Conservation (phyloP, 1,140 invertebrate genomes). For the Euschistus heros region DNA sequence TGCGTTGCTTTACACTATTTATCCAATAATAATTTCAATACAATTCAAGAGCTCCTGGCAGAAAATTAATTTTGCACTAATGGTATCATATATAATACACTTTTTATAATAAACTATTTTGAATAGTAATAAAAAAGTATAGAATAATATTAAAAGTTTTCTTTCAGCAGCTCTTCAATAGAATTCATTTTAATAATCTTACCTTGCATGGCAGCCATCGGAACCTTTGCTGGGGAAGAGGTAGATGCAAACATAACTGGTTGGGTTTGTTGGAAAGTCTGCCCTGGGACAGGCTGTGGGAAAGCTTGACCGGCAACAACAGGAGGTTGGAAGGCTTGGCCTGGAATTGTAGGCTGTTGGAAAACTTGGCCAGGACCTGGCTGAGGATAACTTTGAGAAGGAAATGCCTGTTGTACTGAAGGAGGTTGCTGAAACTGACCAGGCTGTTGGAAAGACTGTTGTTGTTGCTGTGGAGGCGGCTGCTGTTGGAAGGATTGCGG, state of each 20-base stretch:
- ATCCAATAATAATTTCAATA: no score
- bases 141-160: background rate
- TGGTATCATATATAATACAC: no score
- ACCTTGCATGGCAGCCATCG: constrained; percentile 23
- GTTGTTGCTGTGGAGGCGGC: constrained; percentile 32
- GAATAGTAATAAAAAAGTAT: background rate
- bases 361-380: constrained; percentile 20
- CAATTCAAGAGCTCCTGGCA: no score
- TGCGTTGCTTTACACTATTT: no score
- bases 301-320: background rate
- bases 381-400: background rate
- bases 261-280: background rate
- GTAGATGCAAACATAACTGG: background rate
- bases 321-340: background rate
- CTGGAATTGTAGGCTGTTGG: background rate
- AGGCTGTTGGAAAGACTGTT: constrained; percentile 30
- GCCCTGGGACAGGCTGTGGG: background rate
- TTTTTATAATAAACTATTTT: no score
- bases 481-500: constrained; percentile 18
- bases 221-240: constrained; percentile 26
- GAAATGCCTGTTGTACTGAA: constrained; percentile 25
- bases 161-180: no score
- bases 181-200: background rate
- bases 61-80: no score
- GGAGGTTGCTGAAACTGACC: constrained; percentile 45